These are phyloP conservation scores for Aphodius sticticus DNA, from an alignment of 2,888 invertebrate genomes.

Conservation along the genomic window DNA sequence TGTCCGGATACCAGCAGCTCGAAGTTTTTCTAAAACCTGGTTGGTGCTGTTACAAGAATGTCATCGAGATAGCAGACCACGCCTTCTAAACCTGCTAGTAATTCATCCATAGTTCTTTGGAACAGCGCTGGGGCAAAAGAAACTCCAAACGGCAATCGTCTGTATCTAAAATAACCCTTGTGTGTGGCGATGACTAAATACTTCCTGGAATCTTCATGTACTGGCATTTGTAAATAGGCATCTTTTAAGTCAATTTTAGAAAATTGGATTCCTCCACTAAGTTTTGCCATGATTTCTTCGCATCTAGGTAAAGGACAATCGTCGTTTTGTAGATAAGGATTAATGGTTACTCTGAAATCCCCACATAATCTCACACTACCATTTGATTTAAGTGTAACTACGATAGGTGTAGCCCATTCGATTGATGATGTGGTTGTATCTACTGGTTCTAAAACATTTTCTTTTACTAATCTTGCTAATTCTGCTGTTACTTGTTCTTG, in stretches of 20 bases:
- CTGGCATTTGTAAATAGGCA: slow-evolving; percentile 37
- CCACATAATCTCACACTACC: slow-evolving; percentile 43
- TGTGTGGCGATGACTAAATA: slow-evolving; percentile 26
- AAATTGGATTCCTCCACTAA: slow-evolving; percentile 36
- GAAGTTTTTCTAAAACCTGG: background rate
- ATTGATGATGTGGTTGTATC: slow-evolving; percentile 38
- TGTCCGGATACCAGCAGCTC: slow-evolving; percentile 24
- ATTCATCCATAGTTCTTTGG: slow-evolving; percentile 24
- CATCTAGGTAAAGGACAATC: slow-evolving; percentile 38
- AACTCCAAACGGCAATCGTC: slow-evolving; percentile 27
- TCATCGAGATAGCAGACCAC: slow-evolving; percentile 25
- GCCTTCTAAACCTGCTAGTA: slow-evolving; percentile 18
- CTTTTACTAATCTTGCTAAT: slow-evolving; percentile 39
- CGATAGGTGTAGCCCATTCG: slow-evolving; percentile 44
- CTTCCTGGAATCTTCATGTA: slow-evolving; percentile 28
- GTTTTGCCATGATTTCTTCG: slow-evolving; percentile 33
- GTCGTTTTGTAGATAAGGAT: slow-evolving; percentile 35
- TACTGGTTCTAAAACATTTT: slow-evolving; percentile 41
- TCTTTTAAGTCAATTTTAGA: slow-evolving; percentile 36
- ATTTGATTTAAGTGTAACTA: slow-evolving; percentile 41
- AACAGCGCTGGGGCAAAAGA: slow-evolving; percentile 21
- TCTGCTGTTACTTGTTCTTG: slow-evolving; percentile 41
- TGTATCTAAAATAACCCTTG: slow-evolving; percentile 19
- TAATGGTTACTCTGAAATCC: slow-evolving; percentile 41
- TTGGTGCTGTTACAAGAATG: slow-evolving; percentile 16